phyloP scores from a whole-genome alignment of 2,113 vertebrate genomes.

The Numida meleagris region DNA sequence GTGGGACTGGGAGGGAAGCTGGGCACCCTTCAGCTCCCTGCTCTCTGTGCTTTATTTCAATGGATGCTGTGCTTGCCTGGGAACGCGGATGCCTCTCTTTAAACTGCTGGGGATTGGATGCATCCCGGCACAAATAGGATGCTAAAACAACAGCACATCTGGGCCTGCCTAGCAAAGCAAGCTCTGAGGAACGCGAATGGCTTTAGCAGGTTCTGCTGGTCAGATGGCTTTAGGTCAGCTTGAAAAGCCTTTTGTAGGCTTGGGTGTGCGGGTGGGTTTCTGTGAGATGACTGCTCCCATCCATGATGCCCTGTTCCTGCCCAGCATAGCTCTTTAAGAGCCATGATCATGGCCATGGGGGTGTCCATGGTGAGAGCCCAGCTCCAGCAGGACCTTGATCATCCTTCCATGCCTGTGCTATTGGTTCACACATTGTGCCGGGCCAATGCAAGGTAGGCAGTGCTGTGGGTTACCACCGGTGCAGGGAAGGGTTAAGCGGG shows the following conservation, averaged over 20 bases:
- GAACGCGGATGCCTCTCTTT: background rate
- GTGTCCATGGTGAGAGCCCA: background rate
- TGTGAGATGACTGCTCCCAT: fast-evolving
- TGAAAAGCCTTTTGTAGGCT: fast-evolving
- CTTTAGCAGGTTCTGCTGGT: background rate
- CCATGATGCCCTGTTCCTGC: background rate
- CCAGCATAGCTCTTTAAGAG: background rate
- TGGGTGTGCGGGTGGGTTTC: background rate
- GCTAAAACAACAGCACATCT: background rate
- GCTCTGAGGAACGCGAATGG: background rate
- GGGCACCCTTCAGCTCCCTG: background rate
- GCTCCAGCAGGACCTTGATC: background rate
- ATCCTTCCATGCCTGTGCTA: background rate
- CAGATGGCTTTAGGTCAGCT: background rate
- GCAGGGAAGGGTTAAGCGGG: constrained; percentile 44
- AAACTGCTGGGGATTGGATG: background rate
- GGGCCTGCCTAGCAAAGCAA: background rate
- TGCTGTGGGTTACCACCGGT: fast-evolving
- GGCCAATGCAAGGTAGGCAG: background rate
- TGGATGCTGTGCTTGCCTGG: background rate
- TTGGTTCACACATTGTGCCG: fast-evolving
- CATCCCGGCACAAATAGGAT: background rate
- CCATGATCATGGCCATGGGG: fast-evolving
- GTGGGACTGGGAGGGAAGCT: background rate
- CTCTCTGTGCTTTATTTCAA: fast-evolving